Evolutionary conservation across 1,140 invertebrate genomes (phyloP), one percentile per base, ranked within the genome.

Genomic region (Papilio glaucus): DNA sequence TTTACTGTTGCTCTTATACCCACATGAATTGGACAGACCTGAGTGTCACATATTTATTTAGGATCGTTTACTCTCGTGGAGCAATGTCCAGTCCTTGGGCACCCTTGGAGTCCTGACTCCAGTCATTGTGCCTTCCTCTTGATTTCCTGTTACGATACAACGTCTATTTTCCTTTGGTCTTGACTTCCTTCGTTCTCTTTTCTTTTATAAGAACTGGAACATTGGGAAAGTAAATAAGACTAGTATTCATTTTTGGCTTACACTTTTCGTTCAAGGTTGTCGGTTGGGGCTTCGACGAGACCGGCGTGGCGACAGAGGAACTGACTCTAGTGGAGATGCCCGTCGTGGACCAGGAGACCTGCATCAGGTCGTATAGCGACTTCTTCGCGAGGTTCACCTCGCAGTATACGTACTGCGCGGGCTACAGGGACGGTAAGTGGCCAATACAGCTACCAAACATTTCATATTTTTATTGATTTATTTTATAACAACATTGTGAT

Each of bases 341-440:
- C 4, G 91, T 95, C 1, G 92, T 95, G 0, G 90, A 94, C 76
- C 93, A 93, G 29, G 84, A 91, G 65, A 94, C 94, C 0, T 95
- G 94, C 79, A 92, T 94, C 68, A 82, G 93, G n/a, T 94, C 93
- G 0, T 94, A 94, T 80, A 94, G 90, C 71, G 89, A 94, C 6
- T 94, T 94, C 77, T 94, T 94, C 61, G 83, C 85, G 0, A 87
- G 91, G 53, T 94, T 94, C 77, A 95, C 94, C 0, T 95, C 94
- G 0, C 93, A 94, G 15, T 94, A 93, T 24, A 95, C 94, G 0
- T 95, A 94, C 75, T 96, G 96, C 82, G 95, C 95, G 24, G 95
- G 95, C 13, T 92, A 87, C 38, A 91, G 88, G 82, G 93, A 95
- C 73, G 94, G 94, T 90, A 89, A 68, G 79, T 72, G 53, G 18